Conservation (phyloP, 2,113 vertebrate genomes). For the Orcinus orca region DNA sequence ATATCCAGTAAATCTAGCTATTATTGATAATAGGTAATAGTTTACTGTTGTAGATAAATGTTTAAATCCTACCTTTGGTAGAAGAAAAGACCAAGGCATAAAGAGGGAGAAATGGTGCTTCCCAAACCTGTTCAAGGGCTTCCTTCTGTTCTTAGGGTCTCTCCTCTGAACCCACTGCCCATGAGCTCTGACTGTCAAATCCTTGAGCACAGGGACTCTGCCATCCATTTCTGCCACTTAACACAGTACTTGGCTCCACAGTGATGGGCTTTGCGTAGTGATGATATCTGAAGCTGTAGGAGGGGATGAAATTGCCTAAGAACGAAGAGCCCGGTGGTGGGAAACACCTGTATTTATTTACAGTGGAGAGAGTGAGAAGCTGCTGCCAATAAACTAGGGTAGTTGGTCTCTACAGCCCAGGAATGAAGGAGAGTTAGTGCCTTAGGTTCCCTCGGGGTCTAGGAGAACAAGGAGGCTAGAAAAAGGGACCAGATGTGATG, state of each 20-base stretch:
- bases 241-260: neutral
- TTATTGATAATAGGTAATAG: neutral
- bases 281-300: slow-evolving; percentile 2
- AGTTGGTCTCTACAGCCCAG: neutral
- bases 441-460: neutral
- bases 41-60: neutral
- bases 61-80: neutral
- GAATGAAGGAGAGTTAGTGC: neutral
- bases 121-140: neutral
- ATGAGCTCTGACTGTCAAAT: neutral
- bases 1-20: neutral
- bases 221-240: neutral
- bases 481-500: neutral
- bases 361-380: neutral
- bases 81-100: neutral
- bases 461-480: neutral
- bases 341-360: slow-evolving; percentile 63
- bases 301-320: slow-evolving; percentile 24
- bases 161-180: neutral
- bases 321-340: slow-evolving; percentile 1
- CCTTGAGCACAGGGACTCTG: neutral
- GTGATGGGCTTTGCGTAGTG: neutral
- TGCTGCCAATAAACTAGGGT: neutral
- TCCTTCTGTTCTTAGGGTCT: neutral
- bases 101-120: neutral